phyloP scores from a whole-genome alignment of 2,113 vertebrate species.

The Chelonoidis abingdonii region DNA sequence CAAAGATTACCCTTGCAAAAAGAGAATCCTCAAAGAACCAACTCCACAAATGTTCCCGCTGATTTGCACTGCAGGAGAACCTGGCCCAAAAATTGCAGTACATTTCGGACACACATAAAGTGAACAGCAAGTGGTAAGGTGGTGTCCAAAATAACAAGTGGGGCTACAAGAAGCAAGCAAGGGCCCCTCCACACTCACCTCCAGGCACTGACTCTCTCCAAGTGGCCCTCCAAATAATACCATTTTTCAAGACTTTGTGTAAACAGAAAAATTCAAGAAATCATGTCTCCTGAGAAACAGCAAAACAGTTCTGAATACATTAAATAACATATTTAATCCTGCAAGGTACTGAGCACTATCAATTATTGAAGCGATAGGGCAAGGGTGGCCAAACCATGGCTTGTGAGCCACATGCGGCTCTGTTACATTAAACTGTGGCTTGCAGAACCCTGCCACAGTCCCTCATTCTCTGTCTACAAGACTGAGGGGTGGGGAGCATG shows the following conservation, averaged over 20 bases:
- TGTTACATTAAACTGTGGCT: too few species aligned
- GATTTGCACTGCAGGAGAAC: neutral
- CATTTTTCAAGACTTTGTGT: neutral
- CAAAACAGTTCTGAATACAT: neutral
- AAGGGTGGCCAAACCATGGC: too few species aligned
- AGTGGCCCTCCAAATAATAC: neutral
- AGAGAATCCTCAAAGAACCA: neutral
- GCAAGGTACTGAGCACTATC: neutral
- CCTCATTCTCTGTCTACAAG: too few species aligned
- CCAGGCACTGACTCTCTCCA: neutral
- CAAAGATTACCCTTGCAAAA: neutral
- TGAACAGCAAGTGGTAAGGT: neutral
- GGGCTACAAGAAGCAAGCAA: neutral
- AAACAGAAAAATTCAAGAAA: neutral
- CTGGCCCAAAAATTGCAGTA: neutral
- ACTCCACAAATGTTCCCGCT: neutral
- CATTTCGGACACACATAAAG: neutral
- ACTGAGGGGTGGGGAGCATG: too few species aligned
- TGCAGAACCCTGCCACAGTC: too few species aligned
- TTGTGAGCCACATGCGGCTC: too few species aligned
- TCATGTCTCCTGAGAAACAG: neutral
- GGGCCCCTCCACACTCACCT: neutral
- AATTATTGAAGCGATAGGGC: neutral
- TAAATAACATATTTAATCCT: neutral
- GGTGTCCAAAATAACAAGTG: neutral